phyloP scores from a whole-genome alignment of 2,888 invertebrate genomes.

The Drosophila prostipennis region DNA sequence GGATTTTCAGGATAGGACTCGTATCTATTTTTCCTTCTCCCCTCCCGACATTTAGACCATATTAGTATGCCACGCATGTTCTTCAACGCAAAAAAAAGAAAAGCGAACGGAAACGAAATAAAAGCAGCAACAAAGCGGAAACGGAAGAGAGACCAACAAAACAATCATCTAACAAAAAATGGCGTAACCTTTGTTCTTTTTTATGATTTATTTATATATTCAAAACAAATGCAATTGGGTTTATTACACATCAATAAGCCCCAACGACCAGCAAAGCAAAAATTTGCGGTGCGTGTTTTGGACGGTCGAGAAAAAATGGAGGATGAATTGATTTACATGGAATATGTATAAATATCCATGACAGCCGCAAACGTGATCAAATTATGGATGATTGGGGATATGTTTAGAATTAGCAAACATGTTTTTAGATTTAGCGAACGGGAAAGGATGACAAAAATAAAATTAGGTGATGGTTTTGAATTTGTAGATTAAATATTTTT shows the following conservation, averaged over 20 bases:
- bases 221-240: constrained; percentile 82
- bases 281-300: constrained; percentile 62
- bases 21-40: constrained; percentile 22
- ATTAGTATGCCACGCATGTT: constrained; percentile 78
- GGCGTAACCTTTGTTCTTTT: constrained; percentile 57
- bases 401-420: constrained; percentile 29
- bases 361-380: constrained; percentile 58
- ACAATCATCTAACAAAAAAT: constrained; percentile 57
- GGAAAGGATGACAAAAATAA: background rate
- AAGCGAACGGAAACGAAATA: constrained; percentile 36
- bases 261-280: constrained; percentile 48
- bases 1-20: background rate
- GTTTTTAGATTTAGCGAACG: background rate
- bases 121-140: constrained; percentile 52
- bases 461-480: too few species aligned
- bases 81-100: constrained; percentile 42
- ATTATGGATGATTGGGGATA: constrained; percentile 56
- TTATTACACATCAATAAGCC: constrained; percentile 80
- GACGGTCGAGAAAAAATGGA: constrained; percentile 13
- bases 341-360: constrained; percentile 42
- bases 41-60: constrained; percentile 60
- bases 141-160: constrained; percentile 46
- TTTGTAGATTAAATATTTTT: background rate
- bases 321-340: constrained; percentile 37
- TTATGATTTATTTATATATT: constrained; percentile 80